phyloP scores from a whole-genome alignment of 2,888 invertebrate species.

The Drosophila emarginata region DNA sequence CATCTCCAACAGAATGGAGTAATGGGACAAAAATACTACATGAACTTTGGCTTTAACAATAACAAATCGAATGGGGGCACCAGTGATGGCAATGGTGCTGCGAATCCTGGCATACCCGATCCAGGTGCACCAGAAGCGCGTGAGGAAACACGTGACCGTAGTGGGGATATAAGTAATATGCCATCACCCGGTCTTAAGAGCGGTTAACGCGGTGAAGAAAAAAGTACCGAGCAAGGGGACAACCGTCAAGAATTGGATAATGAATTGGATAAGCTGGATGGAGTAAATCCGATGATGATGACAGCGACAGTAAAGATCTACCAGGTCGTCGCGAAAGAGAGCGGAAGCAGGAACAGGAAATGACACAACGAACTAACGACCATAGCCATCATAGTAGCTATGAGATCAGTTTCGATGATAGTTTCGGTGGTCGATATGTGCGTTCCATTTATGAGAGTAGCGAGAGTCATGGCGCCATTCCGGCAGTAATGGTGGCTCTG shows the following conservation, averaged over 20 bases:
- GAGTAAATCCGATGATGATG: constrained; percentile 30
- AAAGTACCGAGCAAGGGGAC: constrained; percentile 1
- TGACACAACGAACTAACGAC: not conserved
- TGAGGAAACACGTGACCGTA: not conserved
- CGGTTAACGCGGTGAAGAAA: not conserved
- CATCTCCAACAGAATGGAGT: constrained; percentile 41
- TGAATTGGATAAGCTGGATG: not conserved
- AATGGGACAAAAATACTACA: constrained; percentile 62
- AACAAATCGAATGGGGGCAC: constrained; percentile 44
- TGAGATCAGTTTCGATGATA: constrained; percentile 71
- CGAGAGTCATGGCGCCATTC: constrained; percentile 58
- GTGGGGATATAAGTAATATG: not conserved
- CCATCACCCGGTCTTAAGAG: not conserved
- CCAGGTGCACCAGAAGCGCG: not conserved
- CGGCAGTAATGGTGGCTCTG: constrained; percentile 40
- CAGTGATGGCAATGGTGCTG: not conserved
- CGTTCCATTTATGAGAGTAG: constrained; percentile 70
- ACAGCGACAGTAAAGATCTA: constrained; percentile 49
- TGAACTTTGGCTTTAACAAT: constrained; percentile 70
- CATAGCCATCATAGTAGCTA: constrained; percentile 70
- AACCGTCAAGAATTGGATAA: too few relatives aligned
- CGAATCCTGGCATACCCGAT: not conserved
- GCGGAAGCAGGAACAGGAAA: not conserved
- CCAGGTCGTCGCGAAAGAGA: not conserved
- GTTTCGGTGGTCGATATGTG: constrained; percentile 64